Evolutionary conservation across 2,797 vertebrate genomes (phyloP).

Genomic region (Schizopygopsis malacanthus): DNA sequence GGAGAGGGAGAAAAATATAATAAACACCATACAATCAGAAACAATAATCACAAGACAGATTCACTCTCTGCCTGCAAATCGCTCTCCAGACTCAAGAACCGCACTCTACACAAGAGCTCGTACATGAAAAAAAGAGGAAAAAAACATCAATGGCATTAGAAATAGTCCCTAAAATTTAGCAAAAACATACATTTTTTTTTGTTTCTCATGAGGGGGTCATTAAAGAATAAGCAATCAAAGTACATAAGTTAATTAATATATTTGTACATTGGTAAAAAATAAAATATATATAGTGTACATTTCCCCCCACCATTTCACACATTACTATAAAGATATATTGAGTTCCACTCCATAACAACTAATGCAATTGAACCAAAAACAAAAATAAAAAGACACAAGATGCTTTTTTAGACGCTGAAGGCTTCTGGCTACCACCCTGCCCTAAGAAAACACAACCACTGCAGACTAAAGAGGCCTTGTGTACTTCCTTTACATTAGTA

Average conservation of each 20-base stretch:
- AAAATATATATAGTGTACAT: conserved; percentile 80
- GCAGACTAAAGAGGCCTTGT: conserved; percentile 75
- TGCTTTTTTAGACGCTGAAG: conserved; percentile 75
- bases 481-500: conserved; percentile 69
- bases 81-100: conserved; percentile 65
- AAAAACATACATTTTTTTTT: conserved; percentile 66
- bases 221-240: conserved; percentile 78
- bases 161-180: conserved; percentile 77
- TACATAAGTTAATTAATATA: conserved; percentile 85
- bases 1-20: conserved; percentile 50
- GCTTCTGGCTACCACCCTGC: conserved; percentile 82
- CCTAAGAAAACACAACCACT: conserved; percentile 81
- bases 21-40: conserved; percentile 64
- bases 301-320: conserved; percentile 77
- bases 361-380: conserved; percentile 79
- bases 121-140: conserved; percentile 75
- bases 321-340: conserved; percentile 84
- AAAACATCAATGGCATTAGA: conserved; percentile 81
- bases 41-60: conserved; percentile 68
- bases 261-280: conserved; percentile 87
- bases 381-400: conserved; percentile 70
- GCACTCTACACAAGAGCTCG: conserved; percentile 66
- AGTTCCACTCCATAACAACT: conserved; percentile 85
- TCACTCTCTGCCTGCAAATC: conserved; percentile 62
- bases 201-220: conserved; percentile 67